Conservation (phyloP, 2,888 invertebrate species). For the Sympetrum striolatum region DNA sequence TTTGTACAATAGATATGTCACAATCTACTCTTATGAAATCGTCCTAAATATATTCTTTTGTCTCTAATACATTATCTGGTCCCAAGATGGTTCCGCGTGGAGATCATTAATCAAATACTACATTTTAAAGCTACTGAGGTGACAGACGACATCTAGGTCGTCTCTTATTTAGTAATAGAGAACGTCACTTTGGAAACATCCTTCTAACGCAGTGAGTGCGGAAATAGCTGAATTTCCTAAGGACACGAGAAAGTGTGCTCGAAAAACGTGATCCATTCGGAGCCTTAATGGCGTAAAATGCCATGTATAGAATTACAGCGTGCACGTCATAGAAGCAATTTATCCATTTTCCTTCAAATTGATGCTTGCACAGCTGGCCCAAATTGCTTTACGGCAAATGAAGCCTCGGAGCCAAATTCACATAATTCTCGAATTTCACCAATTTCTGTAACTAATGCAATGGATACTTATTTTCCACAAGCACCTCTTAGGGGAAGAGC, state of each 20-base stretch:
- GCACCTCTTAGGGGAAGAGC: neutral
- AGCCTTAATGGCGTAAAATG: neutral
- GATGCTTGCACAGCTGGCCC: neutral
- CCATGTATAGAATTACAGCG: neutral
- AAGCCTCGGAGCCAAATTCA: neutral
- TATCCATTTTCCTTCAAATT: neutral
- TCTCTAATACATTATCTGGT: too few species aligned
- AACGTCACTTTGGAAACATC: neutral
- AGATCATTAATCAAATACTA: neutral
- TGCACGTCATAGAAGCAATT: neutral
- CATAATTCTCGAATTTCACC: neutral
- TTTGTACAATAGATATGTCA: too few species aligned
- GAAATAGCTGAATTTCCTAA: neutral
- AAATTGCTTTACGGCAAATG: neutral
- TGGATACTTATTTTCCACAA: neutral
- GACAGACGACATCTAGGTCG: neutral
- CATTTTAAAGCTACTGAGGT: neutral
- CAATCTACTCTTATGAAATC: too few species aligned
- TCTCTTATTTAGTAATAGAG: neutral
- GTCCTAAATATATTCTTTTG: too few species aligned
- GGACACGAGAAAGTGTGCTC: neutral
- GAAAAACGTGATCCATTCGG: neutral
- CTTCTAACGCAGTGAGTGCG: neutral
- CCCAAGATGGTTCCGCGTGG: too few species aligned
- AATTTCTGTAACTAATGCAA: neutral